A percentile compares a stretch with the other conserved stretches of the same genome.
phyloP scores from a whole-genome alignment of 1,140 invertebrate species.

The Sinonovacula constricta region DNA sequence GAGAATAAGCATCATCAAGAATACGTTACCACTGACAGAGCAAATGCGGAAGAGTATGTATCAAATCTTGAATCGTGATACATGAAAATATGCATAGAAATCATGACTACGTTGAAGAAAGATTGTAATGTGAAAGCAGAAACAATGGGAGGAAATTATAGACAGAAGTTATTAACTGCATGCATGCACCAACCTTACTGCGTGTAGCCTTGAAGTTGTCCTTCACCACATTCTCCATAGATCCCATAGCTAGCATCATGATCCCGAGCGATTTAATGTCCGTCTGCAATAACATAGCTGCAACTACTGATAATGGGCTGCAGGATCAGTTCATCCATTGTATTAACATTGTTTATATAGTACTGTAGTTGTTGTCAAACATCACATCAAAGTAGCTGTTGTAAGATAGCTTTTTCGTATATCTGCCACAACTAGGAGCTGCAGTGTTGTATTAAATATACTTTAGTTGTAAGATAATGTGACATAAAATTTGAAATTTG shows the following conservation, averaged over 20 bases:
- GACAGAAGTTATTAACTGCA: too few relatives aligned
- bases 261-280: constrained; percentile 38
- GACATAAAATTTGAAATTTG: not conserved
- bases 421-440: too few relatives aligned
- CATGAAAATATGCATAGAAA: too few relatives aligned
- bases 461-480: not conserved
- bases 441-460: not conserved
- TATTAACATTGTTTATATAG: not conserved
- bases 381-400: not conserved
- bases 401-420: too few relatives aligned
- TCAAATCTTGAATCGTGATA: too few relatives aligned
- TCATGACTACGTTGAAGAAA: too few relatives aligned
- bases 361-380: not conserved
- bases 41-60: too few relatives aligned
- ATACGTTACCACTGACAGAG: too few relatives aligned
- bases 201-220: constrained; percentile 21
- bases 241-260: constrained; percentile 40
- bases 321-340: not conserved
- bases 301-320: not conserved
- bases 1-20: too few relatives aligned
- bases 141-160: too few relatives aligned
- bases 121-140: too few relatives aligned
- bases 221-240: constrained; percentile 21
- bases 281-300: constrained; percentile 16
- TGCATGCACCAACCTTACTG: too few relatives aligned